Evolutionary conservation across 1,140 invertebrate species (phyloP).

Genomic region (Orussus abietinus): DNA sequence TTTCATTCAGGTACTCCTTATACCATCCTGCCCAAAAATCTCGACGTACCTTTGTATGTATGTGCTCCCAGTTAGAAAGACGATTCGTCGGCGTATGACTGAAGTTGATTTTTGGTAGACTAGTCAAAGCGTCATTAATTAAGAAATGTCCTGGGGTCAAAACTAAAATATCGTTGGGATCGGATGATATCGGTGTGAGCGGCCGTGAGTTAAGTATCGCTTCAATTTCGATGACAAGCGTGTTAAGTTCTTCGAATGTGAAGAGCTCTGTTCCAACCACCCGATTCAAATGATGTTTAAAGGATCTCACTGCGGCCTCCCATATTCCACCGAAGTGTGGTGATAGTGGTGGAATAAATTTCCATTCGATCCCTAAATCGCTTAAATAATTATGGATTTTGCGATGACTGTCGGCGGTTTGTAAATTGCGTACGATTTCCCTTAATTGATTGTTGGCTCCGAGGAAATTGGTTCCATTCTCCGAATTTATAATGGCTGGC

Average conservation of each 20-base stretch:
- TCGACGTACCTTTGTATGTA: too few species aligned
- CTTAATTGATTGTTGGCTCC: conserved; percentile 26
- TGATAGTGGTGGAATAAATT: conserved; percentile 34
- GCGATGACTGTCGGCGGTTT: neutral
- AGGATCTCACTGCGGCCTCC: conserved; percentile 28
- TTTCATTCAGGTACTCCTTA: too few species aligned
- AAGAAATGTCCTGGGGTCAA: conserved; percentile 17
- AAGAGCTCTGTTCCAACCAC: conserved; percentile 15
- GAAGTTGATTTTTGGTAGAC: too few species aligned
- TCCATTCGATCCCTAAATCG: conserved; percentile 21
- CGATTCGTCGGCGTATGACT: too few species aligned
- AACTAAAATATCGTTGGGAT: conserved; percentile 17
- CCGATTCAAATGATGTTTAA: conserved; percentile 20
- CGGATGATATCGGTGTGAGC: conserved; percentile 19
- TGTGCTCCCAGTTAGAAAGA: too few species aligned
- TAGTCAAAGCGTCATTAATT: conserved; percentile 23
- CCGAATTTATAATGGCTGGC: conserved; percentile 22
- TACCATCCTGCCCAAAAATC: too few species aligned
- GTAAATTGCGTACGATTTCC: conserved; percentile 16
- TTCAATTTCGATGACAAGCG: conserved; percentile 19
- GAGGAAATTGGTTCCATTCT: conserved; percentile 40
- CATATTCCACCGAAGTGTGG: conserved; percentile 37
- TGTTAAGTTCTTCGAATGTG: conserved; percentile 22
- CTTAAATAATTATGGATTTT: neutral
- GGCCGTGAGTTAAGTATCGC: conserved; percentile 30